Evolutionary conservation across 2,888 invertebrate genomes (phyloP).

Genomic region (Volucella zonaria): DNA sequence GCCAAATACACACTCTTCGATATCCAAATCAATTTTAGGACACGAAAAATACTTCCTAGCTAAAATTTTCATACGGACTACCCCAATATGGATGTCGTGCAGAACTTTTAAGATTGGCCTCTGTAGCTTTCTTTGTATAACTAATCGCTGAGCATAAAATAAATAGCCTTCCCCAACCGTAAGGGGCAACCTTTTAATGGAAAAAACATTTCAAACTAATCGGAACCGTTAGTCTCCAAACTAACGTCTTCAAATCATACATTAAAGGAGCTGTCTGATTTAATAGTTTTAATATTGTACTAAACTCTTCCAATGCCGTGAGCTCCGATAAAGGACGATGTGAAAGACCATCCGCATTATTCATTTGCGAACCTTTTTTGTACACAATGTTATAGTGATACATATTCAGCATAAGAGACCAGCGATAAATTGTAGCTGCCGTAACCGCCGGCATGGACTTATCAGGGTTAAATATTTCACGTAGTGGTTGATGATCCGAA

Average conservation of each 20-base stretch:
- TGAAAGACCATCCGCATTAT: conserved; percentile 31
- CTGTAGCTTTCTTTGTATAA: conserved; percentile 16
- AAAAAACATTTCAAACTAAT: too few species aligned
- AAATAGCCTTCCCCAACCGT: neutral
- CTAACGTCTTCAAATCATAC: too few species aligned
- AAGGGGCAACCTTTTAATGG: too few species aligned
- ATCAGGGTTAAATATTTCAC: conserved; percentile 40
- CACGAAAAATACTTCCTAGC: too few species aligned
- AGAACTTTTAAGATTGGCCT: conserved; percentile 1
- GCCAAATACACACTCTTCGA: too few species aligned
- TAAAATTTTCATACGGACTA: conserved; percentile 2
- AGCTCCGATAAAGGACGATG: conserved; percentile 18
- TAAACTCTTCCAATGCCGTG: too few species aligned
- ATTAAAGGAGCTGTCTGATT: too few species aligned
- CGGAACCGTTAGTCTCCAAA: too few species aligned
- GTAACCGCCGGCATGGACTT: conserved; percentile 36
- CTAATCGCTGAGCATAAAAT: conserved; percentile 37
- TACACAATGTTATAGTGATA: conserved; percentile 46
- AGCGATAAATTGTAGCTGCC: conserved; percentile 39
- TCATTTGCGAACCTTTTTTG: conserved; percentile 32
- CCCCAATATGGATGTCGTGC: conserved; percentile 25
- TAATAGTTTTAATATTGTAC: too few species aligned
- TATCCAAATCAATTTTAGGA: too few species aligned
- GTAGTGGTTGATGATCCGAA: conserved; percentile 37
- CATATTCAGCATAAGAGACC: conserved; percentile 41